These are phyloP conservation scores for Spondyliosoma cantharus DNA, from an alignment of 2,797 vertebrate species.

Conservation along the genomic window DNA sequence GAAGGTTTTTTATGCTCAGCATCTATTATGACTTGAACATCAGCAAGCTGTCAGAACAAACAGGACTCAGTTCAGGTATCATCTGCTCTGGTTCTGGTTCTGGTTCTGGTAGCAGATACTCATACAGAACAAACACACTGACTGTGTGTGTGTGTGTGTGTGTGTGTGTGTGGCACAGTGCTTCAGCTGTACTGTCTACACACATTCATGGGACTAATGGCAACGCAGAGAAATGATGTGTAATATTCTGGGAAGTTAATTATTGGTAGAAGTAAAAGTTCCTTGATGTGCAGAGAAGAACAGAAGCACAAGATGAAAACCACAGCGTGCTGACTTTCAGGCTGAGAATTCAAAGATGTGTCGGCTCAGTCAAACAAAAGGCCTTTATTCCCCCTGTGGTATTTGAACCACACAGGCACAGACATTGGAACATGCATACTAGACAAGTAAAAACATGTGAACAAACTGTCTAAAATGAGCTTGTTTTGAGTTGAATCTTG, in stretches of 20 bases:
- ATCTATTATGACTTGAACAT: no score
- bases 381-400: slow-evolving; percentile 56
- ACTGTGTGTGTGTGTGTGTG: no score
- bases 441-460: slow-evolving; percentile 66
- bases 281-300: slow-evolving; percentile 20
- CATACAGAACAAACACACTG: no score
- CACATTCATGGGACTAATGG: not conserved
- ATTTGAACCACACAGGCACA: slow-evolving; percentile 48
- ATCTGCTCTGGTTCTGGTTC: no score
- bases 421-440: slow-evolving; percentile 43
- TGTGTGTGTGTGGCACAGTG: no score
- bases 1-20: no score
- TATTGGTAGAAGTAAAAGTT: slow-evolving; percentile 1
- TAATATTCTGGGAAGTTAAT: not conserved
- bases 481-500: slow-evolving; percentile 64
- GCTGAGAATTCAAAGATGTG: slow-evolving; percentile 56
- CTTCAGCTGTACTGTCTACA: no score
- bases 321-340: slow-evolving; percentile 35
- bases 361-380: slow-evolving; percentile 63
- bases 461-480: slow-evolving; percentile 50
- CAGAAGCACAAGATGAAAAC: slow-evolving; percentile 31
- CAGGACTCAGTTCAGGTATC: no score
- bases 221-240: not conserved
- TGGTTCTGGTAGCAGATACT: no score
- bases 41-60: no score